phyloP scores from a whole-genome alignment of 2,797 vertebrate species.

The Eleutherodactylus coqui region DNA sequence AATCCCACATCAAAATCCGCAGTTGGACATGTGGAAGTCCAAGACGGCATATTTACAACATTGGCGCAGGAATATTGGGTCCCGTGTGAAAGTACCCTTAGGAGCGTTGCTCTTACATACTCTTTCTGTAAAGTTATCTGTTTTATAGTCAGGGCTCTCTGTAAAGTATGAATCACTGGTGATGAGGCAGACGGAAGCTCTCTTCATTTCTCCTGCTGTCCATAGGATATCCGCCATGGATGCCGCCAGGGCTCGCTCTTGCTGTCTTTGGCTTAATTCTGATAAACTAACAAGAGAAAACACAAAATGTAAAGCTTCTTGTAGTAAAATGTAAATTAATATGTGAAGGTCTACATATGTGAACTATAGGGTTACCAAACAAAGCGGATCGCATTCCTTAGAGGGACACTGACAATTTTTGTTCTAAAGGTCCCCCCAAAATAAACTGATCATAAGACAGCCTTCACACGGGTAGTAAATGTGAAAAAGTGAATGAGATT shows the following conservation, averaged over 20 bases:
- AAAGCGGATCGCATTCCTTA: not conserved
- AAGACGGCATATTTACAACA: no score
- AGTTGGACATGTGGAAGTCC: no score
- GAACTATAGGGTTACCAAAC: not conserved
- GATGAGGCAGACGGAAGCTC: conserved; percentile 76
- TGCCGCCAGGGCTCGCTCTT: conserved; percentile 73
- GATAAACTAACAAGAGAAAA: conserved; percentile 72
- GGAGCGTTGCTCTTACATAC: conserved; percentile 71
- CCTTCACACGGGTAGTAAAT: no score
- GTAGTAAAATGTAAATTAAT: not conserved
- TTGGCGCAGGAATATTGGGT: no score
- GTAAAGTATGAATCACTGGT: conserved; percentile 66
- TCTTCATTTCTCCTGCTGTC: conserved; percentile 78
- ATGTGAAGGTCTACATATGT: not conserved
- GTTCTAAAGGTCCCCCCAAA: no score
- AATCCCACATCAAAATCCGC: no score
- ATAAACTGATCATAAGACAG: no score
- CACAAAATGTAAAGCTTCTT: not conserved
- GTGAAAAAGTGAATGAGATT: no score
- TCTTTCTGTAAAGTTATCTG: conserved; percentile 78
- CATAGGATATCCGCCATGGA: conserved; percentile 81
- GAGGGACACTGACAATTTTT: no score
- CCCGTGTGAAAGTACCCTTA: no score
- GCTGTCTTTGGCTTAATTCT: conserved; percentile 71
- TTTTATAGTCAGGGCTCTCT: conserved; percentile 70